phyloP scores from a whole-genome alignment of 2,888 invertebrate genomes.

The Sycophila texana region DNA sequence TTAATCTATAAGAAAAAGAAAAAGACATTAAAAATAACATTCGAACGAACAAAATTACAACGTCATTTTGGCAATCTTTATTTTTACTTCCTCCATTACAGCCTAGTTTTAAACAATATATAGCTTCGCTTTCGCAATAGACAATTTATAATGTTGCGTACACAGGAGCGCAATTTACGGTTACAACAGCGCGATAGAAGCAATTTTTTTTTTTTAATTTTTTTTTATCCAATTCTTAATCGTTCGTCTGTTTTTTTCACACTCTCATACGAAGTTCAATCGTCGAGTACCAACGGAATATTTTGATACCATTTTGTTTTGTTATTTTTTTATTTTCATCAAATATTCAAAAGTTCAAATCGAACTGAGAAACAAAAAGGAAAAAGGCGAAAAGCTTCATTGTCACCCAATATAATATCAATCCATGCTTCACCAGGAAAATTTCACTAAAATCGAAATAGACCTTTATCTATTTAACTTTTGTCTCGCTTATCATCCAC shows the following conservation, averaged over 20 bases:
- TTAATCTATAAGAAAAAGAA: not conserved
- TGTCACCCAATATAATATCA: slow-evolving; percentile 25
- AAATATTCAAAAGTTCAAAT: no score
- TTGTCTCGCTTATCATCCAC: not conserved
- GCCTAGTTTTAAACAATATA: slow-evolving; percentile 44
- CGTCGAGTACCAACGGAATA: no score
- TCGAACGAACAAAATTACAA: slow-evolving; percentile 2
- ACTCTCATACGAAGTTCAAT: slow-evolving; percentile 9
- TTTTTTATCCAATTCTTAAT: slow-evolving; percentile 30
- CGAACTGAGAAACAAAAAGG: no score
- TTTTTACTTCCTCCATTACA: slow-evolving; percentile 55
- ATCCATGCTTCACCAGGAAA: slow-evolving; percentile 1
- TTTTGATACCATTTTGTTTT: no score
- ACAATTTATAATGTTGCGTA: slow-evolving; percentile 50
- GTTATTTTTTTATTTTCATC: no score
- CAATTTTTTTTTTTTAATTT: slow-evolving; percentile 36
- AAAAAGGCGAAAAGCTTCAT: not conserved
- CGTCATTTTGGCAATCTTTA: slow-evolving; percentile 56
- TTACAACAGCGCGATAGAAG: slow-evolving; percentile 40
- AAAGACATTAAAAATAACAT: not conserved
- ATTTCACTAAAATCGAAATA: slow-evolving; percentile 8
- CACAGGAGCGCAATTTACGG: slow-evolving; percentile 30
- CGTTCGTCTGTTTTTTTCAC: not conserved
- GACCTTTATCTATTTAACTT: slow-evolving; percentile 13
- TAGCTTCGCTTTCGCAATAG: slow-evolving; percentile 47